A percentile compares a stretch with the other conserved stretches of the same genome.
Evolutionary conservation across 92 coral and sea anemone species (phyloP).

Genomic region (Phenganax marumi): DNA sequence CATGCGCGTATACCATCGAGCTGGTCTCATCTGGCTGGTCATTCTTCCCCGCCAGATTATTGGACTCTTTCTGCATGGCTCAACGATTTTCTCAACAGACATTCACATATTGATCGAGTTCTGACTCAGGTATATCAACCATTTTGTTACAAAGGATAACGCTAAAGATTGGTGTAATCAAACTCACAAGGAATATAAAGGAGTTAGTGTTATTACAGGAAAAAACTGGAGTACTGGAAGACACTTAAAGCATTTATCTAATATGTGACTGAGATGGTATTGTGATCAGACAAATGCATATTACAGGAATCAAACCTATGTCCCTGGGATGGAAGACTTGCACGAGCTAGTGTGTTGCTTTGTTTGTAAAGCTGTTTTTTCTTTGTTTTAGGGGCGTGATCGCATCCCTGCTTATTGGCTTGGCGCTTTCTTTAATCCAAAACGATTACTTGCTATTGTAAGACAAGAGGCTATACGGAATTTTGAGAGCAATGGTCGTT

Average conservation of each 20-base stretch:
- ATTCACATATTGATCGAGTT: slow-evolving; percentile 85
- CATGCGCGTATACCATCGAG: slow-evolving; percentile 77
- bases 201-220: background rate
- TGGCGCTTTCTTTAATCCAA: slow-evolving; percentile 94
- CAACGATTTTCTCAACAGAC: slow-evolving; percentile 78
- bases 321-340: background rate
- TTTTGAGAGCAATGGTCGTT: slow-evolving; percentile 62
- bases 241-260: background rate
- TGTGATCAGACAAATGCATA: no score
- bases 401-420: slow-evolving; percentile 98
- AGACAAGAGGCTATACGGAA: slow-evolving; percentile 96
- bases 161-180: no score
- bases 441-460: slow-evolving; percentile 81
- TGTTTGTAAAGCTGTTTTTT: background rate
- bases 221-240: background rate
- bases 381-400: slow-evolving; percentile 77
- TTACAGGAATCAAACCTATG: no score
- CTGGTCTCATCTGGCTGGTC: slow-evolving; percentile 80
- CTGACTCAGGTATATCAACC: slow-evolving; percentile 68
- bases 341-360: background rate
- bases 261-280: no score
- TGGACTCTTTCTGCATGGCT: slow-evolving; percentile 95
- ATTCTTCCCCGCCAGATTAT: slow-evolving; percentile 78
- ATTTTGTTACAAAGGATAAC: no score
- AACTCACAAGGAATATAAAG: background rate